Conservation (phyloP, 2,888 invertebrate genomes). For the Hofmannophila pseudospretella region DNA sequence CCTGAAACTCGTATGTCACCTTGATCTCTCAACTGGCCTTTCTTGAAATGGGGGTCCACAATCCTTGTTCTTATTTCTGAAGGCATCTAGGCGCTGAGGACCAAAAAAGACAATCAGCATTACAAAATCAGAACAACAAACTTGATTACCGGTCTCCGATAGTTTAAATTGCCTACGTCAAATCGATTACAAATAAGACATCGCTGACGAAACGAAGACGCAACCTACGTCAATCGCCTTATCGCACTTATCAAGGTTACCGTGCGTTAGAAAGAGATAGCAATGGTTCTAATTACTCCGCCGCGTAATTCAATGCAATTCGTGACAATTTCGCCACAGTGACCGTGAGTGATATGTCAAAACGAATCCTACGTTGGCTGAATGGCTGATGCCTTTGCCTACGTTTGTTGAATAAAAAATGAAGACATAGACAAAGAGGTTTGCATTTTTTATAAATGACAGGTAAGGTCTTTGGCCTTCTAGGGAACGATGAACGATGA, state of each 20-base stretch:
- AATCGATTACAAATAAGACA: constrained; percentile 16
- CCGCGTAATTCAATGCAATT: constrained; percentile 35
- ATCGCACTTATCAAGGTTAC: constrained; percentile 31
- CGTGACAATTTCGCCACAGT: constrained; percentile 39
- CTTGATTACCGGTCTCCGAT: not conserved
- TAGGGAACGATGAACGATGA: not conserved
- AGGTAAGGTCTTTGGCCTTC: constrained; percentile 12
- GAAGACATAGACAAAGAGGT: constrained; percentile 15
- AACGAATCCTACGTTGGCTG: constrained; percentile 29
- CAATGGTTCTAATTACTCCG: constrained; percentile 24
- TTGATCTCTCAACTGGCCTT: too few species aligned
- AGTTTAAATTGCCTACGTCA: constrained; percentile 14
- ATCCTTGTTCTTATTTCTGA: too few species aligned
- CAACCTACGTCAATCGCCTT: constrained; percentile 15
- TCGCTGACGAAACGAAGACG: constrained; percentile 25
- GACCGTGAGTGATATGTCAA: constrained; percentile 50
- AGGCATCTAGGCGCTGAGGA: too few species aligned
- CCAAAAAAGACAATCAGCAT: too few species aligned
- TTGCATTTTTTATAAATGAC: constrained; percentile 4
- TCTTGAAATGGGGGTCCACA: too few species aligned
- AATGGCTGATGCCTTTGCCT: constrained; percentile 25
- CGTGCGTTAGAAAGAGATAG: constrained; percentile 25
- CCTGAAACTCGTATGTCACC: too few species aligned
- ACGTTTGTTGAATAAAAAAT: constrained; percentile 35
- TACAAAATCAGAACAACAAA: too few species aligned